Evolutionary conservation across 2,888 invertebrate genomes (phyloP).

Genomic region (Pristionchus exspectatus): DNA sequence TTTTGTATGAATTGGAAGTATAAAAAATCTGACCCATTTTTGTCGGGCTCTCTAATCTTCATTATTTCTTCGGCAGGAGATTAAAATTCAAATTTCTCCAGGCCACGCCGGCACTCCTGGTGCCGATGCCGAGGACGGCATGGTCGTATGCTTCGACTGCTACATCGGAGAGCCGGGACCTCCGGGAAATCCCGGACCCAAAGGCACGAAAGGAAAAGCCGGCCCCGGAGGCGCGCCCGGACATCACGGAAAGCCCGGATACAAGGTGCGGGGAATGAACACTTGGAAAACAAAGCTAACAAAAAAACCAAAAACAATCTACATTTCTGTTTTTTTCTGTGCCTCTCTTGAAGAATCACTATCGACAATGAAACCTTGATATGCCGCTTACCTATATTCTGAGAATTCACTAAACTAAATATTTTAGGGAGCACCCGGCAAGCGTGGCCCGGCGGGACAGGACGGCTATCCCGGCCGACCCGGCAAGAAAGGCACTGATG

Average conservation of each 20-base stretch:
- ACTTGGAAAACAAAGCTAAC: neutral
- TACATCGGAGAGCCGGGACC: conserved; percentile 53
- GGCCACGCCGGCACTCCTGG: conserved; percentile 42
- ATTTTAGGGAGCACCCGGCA: conserved; percentile 20
- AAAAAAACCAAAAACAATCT: neutral
- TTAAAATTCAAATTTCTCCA: neutral
- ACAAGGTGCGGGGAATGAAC: neutral
- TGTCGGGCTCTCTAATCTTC: too few relatives aligned
- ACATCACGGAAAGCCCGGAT: neutral
- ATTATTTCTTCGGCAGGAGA: neutral
- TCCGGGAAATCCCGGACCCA: conserved; percentile 41
- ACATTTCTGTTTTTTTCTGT: neutral
- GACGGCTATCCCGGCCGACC: conserved; percentile 53
- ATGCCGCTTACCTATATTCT: neutral
- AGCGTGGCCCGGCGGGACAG: conserved; percentile 33
- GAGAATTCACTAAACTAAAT: neutral
- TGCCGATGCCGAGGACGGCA: conserved; percentile 51
- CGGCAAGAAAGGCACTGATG: conserved; percentile 32
- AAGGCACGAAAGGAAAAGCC: conserved; percentile 32
- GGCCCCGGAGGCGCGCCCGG: neutral
- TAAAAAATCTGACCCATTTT: neutral
- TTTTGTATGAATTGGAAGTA: too few relatives aligned
- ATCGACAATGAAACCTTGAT: neutral
- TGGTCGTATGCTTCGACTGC: conserved; percentile 57
- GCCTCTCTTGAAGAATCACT: neutral